phyloP scores from a whole-genome alignment of 2,797 vertebrate genomes.

The Pelochelys cantorii region DNA sequence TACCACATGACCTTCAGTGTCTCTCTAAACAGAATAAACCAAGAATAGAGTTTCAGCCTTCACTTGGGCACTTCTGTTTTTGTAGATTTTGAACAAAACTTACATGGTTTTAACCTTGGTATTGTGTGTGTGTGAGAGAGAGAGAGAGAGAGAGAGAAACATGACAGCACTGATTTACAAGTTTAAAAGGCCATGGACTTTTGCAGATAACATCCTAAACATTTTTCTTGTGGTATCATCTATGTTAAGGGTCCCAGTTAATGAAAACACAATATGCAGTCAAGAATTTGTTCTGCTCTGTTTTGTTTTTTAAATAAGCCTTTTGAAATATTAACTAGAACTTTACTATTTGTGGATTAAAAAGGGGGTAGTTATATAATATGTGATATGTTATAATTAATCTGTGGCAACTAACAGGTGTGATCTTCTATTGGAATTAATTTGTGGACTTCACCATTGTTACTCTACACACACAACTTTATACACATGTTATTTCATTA shows the following conservation, averaged over 20 bases:
- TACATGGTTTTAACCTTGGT: conserved; percentile 66
- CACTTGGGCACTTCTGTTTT: conserved; percentile 26
- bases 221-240: neutral
- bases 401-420: neutral
- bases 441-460: neutral
- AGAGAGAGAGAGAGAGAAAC: neutral
- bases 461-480: neutral
- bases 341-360: neutral
- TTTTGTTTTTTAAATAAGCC: neutral
- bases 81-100: conserved; percentile 33
- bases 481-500: neutral
- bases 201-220: neutral
- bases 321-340: neutral
- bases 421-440: neutral
- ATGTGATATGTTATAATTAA: accelerated
- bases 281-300: neutral
- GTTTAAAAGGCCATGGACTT: conserved; percentile 16
- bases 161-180: neutral
- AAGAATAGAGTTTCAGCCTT: conserved; percentile 27
- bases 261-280: accelerated
- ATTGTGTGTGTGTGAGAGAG: neutral
- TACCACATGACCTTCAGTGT: neutral
- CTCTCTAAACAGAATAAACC: conserved; percentile 19
- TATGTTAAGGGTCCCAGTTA: neutral
- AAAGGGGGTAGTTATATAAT: neutral